Percentiles rank a stretch among this genome's conserved stretches.
phyloP scores from a whole-genome alignment of 2,888 invertebrate genomes.

The Pyrrhosoma nymphula region DNA sequence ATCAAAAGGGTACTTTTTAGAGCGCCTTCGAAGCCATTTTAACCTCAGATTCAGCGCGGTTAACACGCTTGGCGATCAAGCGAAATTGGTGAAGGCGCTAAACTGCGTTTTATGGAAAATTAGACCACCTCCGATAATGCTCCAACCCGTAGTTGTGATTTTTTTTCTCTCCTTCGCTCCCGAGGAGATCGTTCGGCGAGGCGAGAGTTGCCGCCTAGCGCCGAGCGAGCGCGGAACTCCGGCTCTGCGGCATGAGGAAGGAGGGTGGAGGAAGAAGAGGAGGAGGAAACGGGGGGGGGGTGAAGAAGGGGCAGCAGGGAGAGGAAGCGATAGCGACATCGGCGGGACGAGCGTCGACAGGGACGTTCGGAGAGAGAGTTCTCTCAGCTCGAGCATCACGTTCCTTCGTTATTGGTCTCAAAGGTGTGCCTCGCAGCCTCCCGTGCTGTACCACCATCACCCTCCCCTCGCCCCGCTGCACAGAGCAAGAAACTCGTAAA shows the following conservation, averaged over 20 bases:
- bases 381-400: conserved; percentile 29
- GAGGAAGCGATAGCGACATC: neutral
- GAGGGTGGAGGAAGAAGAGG: neutral
- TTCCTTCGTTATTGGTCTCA: conserved; percentile 63
- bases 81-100: neutral
- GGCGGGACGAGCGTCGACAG: neutral
- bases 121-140: neutral
- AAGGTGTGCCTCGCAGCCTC: conserved; percentile 40
- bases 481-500: neutral
- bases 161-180: neutral
- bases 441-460: neutral
- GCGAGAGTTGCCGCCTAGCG: neutral
- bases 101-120: conserved; percentile 1
- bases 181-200: neutral
- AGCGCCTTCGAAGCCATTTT: neutral
- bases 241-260: neutral
- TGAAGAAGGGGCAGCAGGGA: neutral
- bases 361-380: neutral
- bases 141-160: neutral
- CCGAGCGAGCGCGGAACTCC: neutral
- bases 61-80: neutral
- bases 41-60: neutral
- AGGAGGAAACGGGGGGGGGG: neutral
- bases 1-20: neutral
- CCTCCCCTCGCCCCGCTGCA: neutral